Evolutionary conservation across 1,140 invertebrate genomes (phyloP), one percentile per base, ranked within the genome.

Genomic region (Leguminivora glycinivorella): DNA sequence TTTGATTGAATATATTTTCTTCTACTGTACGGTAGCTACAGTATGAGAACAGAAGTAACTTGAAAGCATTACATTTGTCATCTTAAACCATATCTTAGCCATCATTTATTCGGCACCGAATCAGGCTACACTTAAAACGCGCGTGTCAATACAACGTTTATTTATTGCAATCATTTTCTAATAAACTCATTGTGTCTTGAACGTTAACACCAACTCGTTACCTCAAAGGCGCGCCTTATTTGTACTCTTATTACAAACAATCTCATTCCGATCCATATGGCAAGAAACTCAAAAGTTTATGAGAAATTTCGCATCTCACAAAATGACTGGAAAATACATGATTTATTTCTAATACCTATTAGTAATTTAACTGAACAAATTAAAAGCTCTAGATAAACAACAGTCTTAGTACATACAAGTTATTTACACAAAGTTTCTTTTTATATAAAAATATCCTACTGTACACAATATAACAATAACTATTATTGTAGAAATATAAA

Each of bases 311-410:
- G 71, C 72, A 72, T 69, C 58, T 67, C 58, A 63, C 58, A 72
- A 73, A 75, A 87, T 90, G 87, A 89, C 89, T 87, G 83, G 87
- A 89, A 91, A 91, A 91, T 89, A 91, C 89, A 90, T 81, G 72
- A 75, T 81, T 79, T 76, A 83, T 84, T 81, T 77, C 78, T 80
- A 83, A 69, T 52, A 52, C 72, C 79, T 83, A 84, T 79, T 77
- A 84, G 75, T 85, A 81, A 82, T 78, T 84, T 80, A 88, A 88
- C 73, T 83, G 84, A 89, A 88, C 86, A 82, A 88, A 89, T 90
- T 89, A 91, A 90, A 91, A 82, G 81, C 85, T 89, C 86, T 90
- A 88, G 87, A 84, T 88, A 84, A 90, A 91, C 88, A 91, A 91
- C 89, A 91, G 88, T 91, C 89, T 90, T 90, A 90, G 80, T 83